Conservation (phyloP, 2,888 invertebrate genomes). For the Gandaritis pyraliata region DNA sequence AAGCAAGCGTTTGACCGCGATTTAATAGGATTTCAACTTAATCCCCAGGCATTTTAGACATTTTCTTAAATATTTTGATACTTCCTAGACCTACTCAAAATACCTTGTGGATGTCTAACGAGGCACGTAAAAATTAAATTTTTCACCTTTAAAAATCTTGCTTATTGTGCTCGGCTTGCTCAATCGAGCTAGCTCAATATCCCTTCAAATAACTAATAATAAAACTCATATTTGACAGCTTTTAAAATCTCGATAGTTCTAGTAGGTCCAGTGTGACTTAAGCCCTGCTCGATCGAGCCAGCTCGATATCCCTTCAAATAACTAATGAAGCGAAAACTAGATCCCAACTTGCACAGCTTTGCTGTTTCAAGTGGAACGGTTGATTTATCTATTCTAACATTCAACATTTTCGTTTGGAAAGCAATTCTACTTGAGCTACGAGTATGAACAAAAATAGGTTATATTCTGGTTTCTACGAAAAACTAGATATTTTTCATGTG, state of each 20-base stretch:
- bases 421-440: constrained; percentile 1
- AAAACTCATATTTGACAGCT: not conserved
- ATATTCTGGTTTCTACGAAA: not conserved
- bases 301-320: constrained; percentile 36
- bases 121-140: too few relatives aligned
- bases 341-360: constrained; percentile 26
- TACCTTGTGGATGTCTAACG: too few relatives aligned
- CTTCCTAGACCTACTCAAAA: too few relatives aligned
- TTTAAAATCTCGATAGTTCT: constrained; percentile 11
- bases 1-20: too few relatives aligned
- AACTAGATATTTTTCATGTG: too few relatives aligned
- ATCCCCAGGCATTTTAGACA: too few relatives aligned
- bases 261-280: constrained; percentile 9
- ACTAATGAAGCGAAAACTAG: constrained; percentile 40
- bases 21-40: too few relatives aligned
- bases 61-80: too few relatives aligned
- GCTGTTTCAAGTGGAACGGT: constrained; percentile 13
- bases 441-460: not conserved
- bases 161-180: too few relatives aligned
- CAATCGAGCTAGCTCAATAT: too few relatives aligned
- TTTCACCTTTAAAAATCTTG: too few relatives aligned
- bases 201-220: too few relatives aligned
- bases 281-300: constrained; percentile 33
- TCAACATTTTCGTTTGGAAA: not conserved
- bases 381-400: constrained; percentile 11